These are phyloP conservation scores for Grantiella picta DNA, from an alignment of 2,113 vertebrate genomes.

Conservation along the genomic window DNA sequence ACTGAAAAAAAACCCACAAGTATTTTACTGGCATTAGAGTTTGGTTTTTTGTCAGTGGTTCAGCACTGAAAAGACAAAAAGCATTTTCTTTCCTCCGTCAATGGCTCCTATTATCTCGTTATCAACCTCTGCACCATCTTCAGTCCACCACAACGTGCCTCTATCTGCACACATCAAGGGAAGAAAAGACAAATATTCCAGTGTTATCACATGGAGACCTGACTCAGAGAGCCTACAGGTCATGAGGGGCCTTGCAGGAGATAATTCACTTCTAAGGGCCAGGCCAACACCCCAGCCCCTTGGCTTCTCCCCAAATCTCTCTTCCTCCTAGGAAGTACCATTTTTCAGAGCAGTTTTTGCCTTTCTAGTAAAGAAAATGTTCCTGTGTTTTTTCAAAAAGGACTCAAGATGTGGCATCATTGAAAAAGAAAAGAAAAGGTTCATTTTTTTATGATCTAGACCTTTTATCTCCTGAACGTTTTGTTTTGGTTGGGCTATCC, in stretches of 20 bases:
- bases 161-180: not conserved
- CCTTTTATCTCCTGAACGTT: not conserved
- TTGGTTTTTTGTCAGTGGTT: not conserved
- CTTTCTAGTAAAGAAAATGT: not conserved
- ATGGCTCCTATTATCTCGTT: not conserved
- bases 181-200: not conserved
- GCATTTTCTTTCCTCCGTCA: not conserved
- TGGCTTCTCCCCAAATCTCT: not conserved
- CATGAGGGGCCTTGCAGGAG: fast-evolving
- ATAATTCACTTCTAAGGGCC: not conserved
- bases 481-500: not conserved
- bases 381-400: not conserved
- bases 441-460: not conserved
- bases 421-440: not conserved
- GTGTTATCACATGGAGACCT: not conserved
- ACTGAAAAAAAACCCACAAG: not conserved
- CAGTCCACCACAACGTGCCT: not conserved
- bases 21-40: not conserved
- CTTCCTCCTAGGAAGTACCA: not conserved
- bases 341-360: not conserved
- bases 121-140: not conserved
- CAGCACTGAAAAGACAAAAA: not conserved
- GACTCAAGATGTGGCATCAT: not conserved
- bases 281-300: not conserved
- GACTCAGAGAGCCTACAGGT: not conserved